These are phyloP conservation scores for Actinemys pallida DNA, from an alignment of 2,113 vertebrate genomes.

Conservation along the genomic window DNA sequence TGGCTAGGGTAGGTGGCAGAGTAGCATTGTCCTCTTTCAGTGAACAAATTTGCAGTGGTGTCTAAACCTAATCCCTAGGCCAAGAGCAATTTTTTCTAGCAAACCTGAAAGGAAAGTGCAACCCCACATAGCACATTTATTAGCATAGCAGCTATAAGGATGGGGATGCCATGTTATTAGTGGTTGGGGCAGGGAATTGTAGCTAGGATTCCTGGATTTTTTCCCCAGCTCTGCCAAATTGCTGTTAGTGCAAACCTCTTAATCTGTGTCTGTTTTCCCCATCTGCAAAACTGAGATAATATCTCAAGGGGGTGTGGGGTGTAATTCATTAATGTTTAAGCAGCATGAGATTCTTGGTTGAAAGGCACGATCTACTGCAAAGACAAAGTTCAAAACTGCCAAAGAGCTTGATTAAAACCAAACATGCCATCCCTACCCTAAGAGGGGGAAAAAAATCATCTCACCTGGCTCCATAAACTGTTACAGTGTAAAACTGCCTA, in stretches of 20 bases:
- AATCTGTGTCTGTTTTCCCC: conserved; percentile 57
- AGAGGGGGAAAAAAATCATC: conserved; percentile 1
- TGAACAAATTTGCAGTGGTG: neutral
- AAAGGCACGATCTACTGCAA: conserved; percentile 44
- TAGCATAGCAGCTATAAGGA: neutral
- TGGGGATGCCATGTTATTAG: neutral
- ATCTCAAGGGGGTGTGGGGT: conserved; percentile 39
- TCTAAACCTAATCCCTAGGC: neutral
- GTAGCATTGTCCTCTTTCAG: neutral
- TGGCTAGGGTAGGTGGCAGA: neutral
- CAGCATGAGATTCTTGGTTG: conserved; percentile 55
- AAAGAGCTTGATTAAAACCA: conserved; percentile 54
- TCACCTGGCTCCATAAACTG: neutral
- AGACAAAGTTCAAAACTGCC: conserved; percentile 59
- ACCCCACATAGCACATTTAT: rapidly evolving
- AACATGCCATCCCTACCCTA: conserved; percentile 30
- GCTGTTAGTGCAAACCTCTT: conserved; percentile 43
- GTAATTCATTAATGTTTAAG: conserved; percentile 60
- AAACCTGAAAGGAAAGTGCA: neutral
- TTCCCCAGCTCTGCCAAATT: conserved; percentile 49
- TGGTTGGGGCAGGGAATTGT: conserved; percentile 27
- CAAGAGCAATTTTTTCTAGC: neutral
- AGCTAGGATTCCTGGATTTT: neutral
- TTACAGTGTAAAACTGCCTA: neutral
- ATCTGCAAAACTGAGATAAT: conserved; percentile 59